phyloP scores from a whole-genome alignment of 2,888 invertebrate species.

The Drosophila leonis region DNA sequence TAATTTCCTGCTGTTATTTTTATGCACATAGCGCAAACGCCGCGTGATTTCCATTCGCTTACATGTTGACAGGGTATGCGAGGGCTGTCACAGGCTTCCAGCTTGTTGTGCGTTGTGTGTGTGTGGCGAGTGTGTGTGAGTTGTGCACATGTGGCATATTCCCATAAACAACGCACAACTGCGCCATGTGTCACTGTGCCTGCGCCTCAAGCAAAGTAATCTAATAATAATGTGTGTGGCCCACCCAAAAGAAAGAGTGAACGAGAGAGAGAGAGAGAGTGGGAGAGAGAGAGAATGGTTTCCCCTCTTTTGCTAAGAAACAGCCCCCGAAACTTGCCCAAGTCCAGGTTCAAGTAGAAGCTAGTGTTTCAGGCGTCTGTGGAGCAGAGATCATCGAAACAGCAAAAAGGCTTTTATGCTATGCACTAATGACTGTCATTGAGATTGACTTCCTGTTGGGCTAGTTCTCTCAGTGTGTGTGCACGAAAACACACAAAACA shows the following conservation, averaged over 20 bases:
- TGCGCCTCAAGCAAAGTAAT: constrained; percentile 48
- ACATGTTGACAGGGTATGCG: constrained; percentile 27
- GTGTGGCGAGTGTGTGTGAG: constrained; percentile 20
- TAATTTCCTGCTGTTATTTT: constrained; percentile 80
- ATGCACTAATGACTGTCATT: constrained; percentile 57
- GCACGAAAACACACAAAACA: constrained; percentile 16
- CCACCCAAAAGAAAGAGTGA: constrained; percentile 35
- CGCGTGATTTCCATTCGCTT: constrained; percentile 75
- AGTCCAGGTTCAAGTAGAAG: constrained; percentile 9
- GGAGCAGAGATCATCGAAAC: background rate
- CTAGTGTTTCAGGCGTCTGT: constrained; percentile 15
- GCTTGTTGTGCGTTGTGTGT: background rate
- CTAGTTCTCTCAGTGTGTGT: constrained; percentile 1
- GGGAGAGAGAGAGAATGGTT: background rate
- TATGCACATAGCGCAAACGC: constrained; percentile 63
- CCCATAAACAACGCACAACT: constrained; percentile 59
- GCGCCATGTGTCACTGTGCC: constrained; percentile 47
- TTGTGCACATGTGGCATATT: constrained; percentile 69
- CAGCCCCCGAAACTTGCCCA: background rate
- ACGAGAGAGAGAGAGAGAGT: background rate
- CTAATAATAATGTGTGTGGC: constrained; percentile 60
- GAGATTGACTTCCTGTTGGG: constrained; percentile 56
- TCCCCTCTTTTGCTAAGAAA: background rate
- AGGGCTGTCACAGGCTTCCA: background rate
- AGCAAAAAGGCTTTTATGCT: constrained; percentile 34